A percentile compares a stretch with the other conserved stretches of the same genome.
These are phyloP conservation scores for Callaeas wilsoni DNA, from an alignment of 2,113 vertebrate species.

Conservation along the genomic window DNA sequence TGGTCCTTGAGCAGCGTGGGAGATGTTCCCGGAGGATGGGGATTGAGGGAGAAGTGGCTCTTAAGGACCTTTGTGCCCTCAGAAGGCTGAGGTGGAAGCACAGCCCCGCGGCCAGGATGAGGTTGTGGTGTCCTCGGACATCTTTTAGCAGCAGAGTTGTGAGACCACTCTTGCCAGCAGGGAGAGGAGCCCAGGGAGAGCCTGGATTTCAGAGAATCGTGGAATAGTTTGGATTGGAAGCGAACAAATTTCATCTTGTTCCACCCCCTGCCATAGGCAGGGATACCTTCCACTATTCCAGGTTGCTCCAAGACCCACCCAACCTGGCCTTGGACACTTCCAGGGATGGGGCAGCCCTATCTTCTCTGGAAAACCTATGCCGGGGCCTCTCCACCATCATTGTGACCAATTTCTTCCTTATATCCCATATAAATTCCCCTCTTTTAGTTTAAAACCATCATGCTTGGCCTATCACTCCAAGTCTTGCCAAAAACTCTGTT, in stretches of 20 bases:
- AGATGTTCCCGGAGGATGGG: not conserved
- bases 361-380: not conserved
- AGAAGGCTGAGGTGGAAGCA: not conserved
- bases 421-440: not conserved
- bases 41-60: not conserved
- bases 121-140: not conserved
- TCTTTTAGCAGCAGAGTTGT: not conserved
- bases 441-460: not conserved
- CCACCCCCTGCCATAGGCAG: not conserved
- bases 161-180: not conserved
- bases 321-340: not conserved
- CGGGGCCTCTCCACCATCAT: not conserved
- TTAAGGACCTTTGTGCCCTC: not conserved
- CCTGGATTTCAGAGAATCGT: not conserved
- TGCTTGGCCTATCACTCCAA: fast-evolving
- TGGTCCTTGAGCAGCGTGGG: not conserved
- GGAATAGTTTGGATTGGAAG: not conserved
- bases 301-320: not conserved
- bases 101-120: not conserved
- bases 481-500: not conserved
- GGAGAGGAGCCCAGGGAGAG: too few species aligned
- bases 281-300: not conserved
- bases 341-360: not conserved
- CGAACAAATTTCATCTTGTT: not conserved
- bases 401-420: not conserved